These are phyloP conservation scores for Lacerta viridis DNA, from an alignment of 2,797 vertebrate species.

Conservation along the genomic window DNA sequence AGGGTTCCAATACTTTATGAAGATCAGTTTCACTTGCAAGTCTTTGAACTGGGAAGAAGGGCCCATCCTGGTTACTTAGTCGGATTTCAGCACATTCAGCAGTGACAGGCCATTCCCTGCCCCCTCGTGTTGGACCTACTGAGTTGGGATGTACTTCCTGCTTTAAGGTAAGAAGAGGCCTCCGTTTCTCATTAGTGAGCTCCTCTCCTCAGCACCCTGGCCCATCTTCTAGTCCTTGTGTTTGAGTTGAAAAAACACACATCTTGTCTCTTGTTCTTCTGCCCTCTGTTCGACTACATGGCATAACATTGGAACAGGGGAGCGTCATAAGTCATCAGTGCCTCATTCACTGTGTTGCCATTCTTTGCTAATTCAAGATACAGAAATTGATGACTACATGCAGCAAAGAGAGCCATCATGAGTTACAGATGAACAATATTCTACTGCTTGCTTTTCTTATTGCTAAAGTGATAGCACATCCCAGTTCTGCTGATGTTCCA, in stretches of 20 bases:
- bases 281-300: not conserved
- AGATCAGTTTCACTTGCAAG: constrained; percentile 72
- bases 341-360: not conserved
- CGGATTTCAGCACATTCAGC: constrained; percentile 61
- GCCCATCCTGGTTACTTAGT: constrained; percentile 66
- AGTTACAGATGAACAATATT: not conserved
- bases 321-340: not conserved
- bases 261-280: constrained; percentile 30
- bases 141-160: constrained; percentile 68
- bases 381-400: constrained; percentile 18
- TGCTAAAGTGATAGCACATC: not conserved
- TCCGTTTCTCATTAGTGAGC: constrained; percentile 50
- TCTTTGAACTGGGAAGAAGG: constrained; percentile 73
- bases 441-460: not conserved
- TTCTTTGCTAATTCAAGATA: not conserved
- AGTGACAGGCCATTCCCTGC: constrained; percentile 63
- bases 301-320: not conserved
- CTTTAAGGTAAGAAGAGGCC: constrained; percentile 68
- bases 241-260: constrained; percentile 50
- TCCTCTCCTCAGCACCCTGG: constrained; percentile 59
- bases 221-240: constrained; percentile 38
- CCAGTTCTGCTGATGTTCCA: not conserved
- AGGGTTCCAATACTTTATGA: constrained; percentile 68
- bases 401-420: not conserved
- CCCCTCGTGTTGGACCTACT: constrained; percentile 65